Evolutionary conservation across 2,113 vertebrate genomes (phyloP).

Genomic region (Dinomys branickii): DNA sequence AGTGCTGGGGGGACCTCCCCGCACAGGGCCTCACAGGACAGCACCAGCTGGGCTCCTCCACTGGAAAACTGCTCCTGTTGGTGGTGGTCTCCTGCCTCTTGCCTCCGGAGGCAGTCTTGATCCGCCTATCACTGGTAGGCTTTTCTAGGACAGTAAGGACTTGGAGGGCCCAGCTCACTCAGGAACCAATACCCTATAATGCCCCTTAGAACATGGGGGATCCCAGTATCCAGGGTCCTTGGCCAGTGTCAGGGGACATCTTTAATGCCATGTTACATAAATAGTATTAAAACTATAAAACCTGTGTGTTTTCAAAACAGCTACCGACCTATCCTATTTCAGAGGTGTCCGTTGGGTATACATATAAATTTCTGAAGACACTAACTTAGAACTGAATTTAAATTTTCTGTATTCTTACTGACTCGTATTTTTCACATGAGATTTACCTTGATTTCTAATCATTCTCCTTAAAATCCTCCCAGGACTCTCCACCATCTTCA

Average conservation of each 20-base stretch:
- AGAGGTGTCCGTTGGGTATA: not conserved
- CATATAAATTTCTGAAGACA: not conserved
- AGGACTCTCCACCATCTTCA: not conserved
- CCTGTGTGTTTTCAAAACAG: not conserved
- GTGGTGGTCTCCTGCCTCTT: not conserved
- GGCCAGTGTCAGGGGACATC: not conserved
- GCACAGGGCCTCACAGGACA: not conserved
- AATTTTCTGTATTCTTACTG: not conserved
- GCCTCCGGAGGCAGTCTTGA: not conserved
- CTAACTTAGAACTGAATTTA: not conserved
- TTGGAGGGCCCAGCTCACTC: not conserved
- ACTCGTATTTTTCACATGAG: constrained; percentile 8
- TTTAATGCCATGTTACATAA: not conserved
- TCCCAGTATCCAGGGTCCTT: not conserved
- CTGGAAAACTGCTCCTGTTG: not conserved
- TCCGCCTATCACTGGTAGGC: not conserved
- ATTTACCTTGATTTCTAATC: not conserved
- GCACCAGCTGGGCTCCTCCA: not conserved
- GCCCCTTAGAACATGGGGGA: not conserved
- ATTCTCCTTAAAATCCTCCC: not conserved
- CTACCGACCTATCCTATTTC: not conserved
- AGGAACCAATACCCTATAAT: not conserved
- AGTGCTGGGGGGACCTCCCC: not conserved
- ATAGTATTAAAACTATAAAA: not conserved
- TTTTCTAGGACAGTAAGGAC: not conserved